Evolutionary conservation across 2,797 vertebrate species (phyloP).

Genomic region (Hemibagrus guttatus): DNA sequence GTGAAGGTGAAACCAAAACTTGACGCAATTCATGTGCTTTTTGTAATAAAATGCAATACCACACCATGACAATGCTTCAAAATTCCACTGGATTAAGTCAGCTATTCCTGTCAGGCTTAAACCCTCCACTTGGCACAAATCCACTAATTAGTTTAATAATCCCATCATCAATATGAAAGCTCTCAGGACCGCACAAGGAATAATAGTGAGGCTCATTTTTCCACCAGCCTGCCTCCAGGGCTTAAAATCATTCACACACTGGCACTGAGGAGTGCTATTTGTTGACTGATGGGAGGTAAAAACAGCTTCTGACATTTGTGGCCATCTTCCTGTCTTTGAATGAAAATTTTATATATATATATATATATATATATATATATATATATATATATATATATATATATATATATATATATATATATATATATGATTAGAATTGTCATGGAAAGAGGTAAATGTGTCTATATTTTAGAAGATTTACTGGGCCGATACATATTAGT

Average conservation of each 20-base stretch:
- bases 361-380: neutral
- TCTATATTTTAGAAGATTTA: neutral
- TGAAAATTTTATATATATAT: neutral
- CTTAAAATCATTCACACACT: conserved; percentile 34
- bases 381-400: neutral
- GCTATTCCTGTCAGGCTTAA: conserved; percentile 17
- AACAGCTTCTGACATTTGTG: conserved; percentile 3
- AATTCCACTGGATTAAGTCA: conserved; percentile 24
- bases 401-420: neutral
- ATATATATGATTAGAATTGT: neutral
- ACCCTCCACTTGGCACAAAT: conserved; percentile 17
- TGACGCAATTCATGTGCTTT: neutral
- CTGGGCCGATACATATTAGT: neutral
- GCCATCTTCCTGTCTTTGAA: neutral
- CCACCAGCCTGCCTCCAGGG: conserved; percentile 20
- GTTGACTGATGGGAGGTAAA: conserved; percentile 23
- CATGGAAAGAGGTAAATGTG: neutral
- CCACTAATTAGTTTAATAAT: conserved; percentile 40
- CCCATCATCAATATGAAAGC: conserved; percentile 39
- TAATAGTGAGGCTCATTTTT: conserved; percentile 29
- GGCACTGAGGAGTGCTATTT: conserved; percentile 17
- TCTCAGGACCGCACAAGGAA: conserved; percentile 34
- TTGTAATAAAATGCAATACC: neutral
- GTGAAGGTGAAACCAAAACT: neutral
- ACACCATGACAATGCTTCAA: conserved; percentile 4